Base-by-base conservation (phyloP, 2,888 invertebrate genomes). In the Heliothis peltigera region DNA sequence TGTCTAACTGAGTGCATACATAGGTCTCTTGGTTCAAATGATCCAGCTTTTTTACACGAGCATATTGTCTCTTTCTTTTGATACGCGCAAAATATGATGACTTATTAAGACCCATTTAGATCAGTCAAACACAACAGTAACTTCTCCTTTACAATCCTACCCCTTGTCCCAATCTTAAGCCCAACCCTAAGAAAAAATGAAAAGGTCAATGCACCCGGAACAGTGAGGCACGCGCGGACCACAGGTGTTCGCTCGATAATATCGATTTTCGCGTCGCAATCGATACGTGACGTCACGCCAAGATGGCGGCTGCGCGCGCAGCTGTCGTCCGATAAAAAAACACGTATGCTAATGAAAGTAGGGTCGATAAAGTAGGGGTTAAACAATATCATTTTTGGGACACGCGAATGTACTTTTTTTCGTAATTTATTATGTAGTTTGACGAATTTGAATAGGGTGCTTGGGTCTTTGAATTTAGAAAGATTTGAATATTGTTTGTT, bases 221-320 rank as follows among this genome's bases (percentile, higher is more conserved):
- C 88, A 83, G 87, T 70, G 65, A 75, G 86, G 87, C 92, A 90
- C 91, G 90, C 79, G 91, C 90, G 90, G 70, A 90, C 85, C 82
- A 92, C 93, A 94, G 94, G 93, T 94, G 94, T 87, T 81, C 84
- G 91, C 70, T 94, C 93, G 92, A 94, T 93, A 89, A 59, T 81
- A 92, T 93, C 92, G 93, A 91, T 91, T 86, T 75, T 76, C 63
- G 52, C 53, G 71, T 68, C 80, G 84, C 89, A 87, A 93, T 93
- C 93, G 90, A 93, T 92, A 85, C 81, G 83, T 93, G 92, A 93
- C 94, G 94, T 94, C 93, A 94, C 87, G 81, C 12, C 73, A 87
- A 84, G 61, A 88, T 89, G 88, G 87, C 88, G 82, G 83, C 80
- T 74, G 89, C 89, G 84, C 79, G 85, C 89, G 94, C 94, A 94